Percentiles rank a stretch among this genome's conserved stretches.
Conservation (phyloP, 2,113 vertebrate species). For the Astur gentilis region DNA sequence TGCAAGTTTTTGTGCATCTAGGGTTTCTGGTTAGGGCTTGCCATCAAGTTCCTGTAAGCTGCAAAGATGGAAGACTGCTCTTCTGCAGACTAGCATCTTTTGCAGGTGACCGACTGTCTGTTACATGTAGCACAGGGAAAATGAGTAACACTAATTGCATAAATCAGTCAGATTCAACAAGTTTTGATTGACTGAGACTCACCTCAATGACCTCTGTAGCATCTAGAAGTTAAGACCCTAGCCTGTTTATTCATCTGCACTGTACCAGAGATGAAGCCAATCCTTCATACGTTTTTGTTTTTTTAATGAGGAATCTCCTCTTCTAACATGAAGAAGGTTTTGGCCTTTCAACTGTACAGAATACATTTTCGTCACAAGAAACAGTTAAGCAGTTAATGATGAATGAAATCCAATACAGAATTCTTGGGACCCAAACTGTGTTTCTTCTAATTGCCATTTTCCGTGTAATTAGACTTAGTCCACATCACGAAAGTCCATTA, state of each 20-base stretch:
- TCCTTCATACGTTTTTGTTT: background rate
- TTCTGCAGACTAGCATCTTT: fast-evolving
- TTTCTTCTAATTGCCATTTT: background rate
- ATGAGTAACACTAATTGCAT: background rate
- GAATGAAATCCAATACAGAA: background rate
- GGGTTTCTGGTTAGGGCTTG: background rate
- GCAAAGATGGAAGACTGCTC: background rate
- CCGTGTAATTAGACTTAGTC: background rate
- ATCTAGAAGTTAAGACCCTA: background rate
- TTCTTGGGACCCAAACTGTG: background rate
- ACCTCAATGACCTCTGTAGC: background rate
- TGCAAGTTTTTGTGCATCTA: background rate
- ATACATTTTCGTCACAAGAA: background rate
- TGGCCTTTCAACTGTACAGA: background rate
- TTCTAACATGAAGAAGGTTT: background rate
- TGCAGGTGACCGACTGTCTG: background rate
- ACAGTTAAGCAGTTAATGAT: background rate
- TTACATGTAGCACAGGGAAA: background rate
- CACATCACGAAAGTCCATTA: background rate
- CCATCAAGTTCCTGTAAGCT: background rate
- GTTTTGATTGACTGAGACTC: background rate
- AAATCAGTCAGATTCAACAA: background rate
- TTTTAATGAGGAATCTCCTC: background rate
- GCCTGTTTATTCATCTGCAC: background rate
- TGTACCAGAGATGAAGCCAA: background rate